Evolutionary conservation across 2,113 vertebrate genomes (phyloP).

Genomic region (Chrysemys picta): DNA sequence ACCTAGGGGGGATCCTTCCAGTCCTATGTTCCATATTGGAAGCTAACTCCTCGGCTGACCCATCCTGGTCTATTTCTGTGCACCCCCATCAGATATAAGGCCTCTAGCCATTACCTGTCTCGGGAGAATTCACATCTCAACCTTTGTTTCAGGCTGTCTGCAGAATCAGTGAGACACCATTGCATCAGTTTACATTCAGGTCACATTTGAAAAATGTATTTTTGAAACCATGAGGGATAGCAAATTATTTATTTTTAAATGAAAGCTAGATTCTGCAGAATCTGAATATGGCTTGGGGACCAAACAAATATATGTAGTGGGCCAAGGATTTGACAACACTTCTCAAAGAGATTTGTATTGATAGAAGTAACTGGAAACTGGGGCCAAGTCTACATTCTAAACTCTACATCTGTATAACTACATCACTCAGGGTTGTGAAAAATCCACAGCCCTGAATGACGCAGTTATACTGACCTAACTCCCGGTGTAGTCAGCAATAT

Average conservation of each 20-base stretch:
- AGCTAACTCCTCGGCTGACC: neutral
- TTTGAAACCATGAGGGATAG: neutral
- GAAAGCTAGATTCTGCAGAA: neutral
- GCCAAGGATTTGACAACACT: neutral
- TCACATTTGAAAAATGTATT: neutral
- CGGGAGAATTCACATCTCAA: neutral
- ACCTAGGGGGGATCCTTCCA: neutral
- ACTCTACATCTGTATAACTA: no score
- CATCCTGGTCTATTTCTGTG: neutral
- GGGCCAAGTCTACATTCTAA: no score
- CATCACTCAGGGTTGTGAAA: no score
- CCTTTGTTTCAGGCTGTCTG: neutral
- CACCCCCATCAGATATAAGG: neutral
- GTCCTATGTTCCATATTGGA: neutral
- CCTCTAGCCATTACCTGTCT: neutral
- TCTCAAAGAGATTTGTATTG: neutral
- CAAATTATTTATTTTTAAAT: neutral
- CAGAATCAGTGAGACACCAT: neutral
- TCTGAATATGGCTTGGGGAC: neutral
- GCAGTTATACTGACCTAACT: no score
- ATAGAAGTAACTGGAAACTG: neutral
- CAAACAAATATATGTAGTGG: neutral
- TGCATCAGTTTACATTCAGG: neutral
- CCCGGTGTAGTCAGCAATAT: no score
- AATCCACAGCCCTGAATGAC: no score